Conservation (phyloP, 2,797 vertebrate genomes). For the Brachyalestes nurse region DNA sequence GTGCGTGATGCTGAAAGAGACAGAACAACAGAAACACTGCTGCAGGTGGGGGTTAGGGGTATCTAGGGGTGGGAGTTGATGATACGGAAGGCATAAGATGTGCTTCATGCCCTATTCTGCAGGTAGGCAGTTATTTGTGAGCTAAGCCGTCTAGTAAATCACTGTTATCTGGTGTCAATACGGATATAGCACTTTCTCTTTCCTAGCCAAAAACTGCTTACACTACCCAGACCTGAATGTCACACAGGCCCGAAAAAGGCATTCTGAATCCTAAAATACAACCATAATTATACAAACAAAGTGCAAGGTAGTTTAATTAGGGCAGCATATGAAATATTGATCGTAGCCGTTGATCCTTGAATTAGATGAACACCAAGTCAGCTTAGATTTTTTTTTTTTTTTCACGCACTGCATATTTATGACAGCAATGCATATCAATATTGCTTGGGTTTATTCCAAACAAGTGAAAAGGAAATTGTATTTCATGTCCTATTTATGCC, state of each 20-base stretch:
- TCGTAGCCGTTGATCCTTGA: background rate
- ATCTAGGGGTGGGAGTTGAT: background rate
- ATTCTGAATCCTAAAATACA: background rate
- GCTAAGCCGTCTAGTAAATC: constrained; percentile 31
- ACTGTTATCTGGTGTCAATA: constrained; percentile 24
- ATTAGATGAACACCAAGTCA: background rate
- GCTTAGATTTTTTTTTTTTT: background rate
- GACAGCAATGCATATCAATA: constrained; percentile 3
- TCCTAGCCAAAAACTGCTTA: background rate
- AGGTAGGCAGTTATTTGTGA: constrained; percentile 26
- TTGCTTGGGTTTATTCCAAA: constrained; percentile 3
- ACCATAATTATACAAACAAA: background rate
- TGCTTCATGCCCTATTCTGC: constrained; percentile 10
- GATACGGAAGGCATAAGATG: background rate
- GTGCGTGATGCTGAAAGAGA: background rate
- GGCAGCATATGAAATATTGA: constrained; percentile 9
- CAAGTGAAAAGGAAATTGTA: constrained; percentile 34
- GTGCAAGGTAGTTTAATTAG: background rate
- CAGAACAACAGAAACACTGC: too few relatives aligned
- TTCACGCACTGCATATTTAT: constrained; percentile 3
- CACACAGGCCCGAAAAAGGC: background rate
- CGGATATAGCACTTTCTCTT: background rate
- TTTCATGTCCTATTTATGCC: constrained; percentile 48
- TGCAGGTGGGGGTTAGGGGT: background rate
- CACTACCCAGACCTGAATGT: background rate